Base-by-base conservation (phyloP, 2,113 vertebrate genomes). In the Orientallactaga bullata region DNA sequence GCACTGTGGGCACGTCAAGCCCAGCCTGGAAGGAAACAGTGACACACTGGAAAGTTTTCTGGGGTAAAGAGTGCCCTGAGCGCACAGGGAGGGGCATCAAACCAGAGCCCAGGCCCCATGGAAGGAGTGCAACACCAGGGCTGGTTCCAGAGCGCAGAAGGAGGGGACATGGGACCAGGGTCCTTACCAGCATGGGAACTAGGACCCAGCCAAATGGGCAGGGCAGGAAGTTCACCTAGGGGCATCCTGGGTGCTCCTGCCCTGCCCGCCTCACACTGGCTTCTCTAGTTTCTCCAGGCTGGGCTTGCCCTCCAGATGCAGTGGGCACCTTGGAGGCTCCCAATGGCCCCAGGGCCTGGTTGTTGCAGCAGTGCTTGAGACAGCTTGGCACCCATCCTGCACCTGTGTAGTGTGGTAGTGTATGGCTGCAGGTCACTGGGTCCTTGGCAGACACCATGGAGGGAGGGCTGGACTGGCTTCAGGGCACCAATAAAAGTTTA, bases 361-460 rank as follows among this genome's bases (percentile, higher is more conserved):
- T 24, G 12, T 69, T 92, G 35, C 77, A 78, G 51, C 1, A 13
- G 61, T 77, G 94, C 65, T 91, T 26, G 71, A 96, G 95, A 93
- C 66, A 94, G 85, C 69, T 74, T 1, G 78, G 81, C 9, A 28
- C 94, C 93, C 3, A 2, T n/a, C 61, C 58, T 21, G 18, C 42
- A 18, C 39, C 90, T 8, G 0, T 71, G 74, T 83, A 55, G 35
- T n/a, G 24, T 16, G 58, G 80, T 47, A 47, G 42, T 37, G 65
- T 30, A 60, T 30, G 7, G 86, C 71, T 28, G 8, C 78, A 35
- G 6, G 77, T 51, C 77, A 71, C n/a, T 51, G 18, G 28, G 87
- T 77, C 65, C 96, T 8, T 89, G 76, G 80, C 91, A 94, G 74
- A 73, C 20, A 74, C 73, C 68, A 69, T 60, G 55, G 39, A 47